Base-by-base conservation (phyloP, 2,888 invertebrate genomes). In the Agrochola circellaris region DNA sequence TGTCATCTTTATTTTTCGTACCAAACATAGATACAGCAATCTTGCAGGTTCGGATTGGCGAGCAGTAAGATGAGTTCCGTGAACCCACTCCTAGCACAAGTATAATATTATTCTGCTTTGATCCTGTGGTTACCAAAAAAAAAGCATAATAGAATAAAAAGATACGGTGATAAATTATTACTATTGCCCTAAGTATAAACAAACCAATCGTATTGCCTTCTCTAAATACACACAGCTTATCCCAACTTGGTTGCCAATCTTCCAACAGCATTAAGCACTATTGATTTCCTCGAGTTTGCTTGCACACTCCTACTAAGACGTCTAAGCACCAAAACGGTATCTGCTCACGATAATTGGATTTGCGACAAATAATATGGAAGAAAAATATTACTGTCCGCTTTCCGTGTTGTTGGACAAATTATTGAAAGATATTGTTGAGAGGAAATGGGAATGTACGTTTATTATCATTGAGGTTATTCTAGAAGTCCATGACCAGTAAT, bases 321-420 rank as follows among this genome's bases (percentile, higher is more conserved):
- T 20, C 67, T 61, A 58, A 62, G 45, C 66, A 70, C 81, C 80
- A 81, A 70, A 74, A 68, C 76, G 67, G 81, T 77, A 87, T 88
- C 81, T 83, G 83, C 87, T 83, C 68, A 74, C 79, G 69, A 86
- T 90, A 89, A 89, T 90, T 90, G 89, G 87, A 88, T 90, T 89
- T 86, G 72, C 81, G 75, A 82, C 75, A 74, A 75, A 83, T 74
- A 84, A 75, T 84, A 73, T 73, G 62, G 51, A 77, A 77, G 73
- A 84, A 81, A 84, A 73, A 81, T 83, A 80, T 77, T 48, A 69
- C 9, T 66, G 23, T 58, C 34, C 26, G 60, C 20, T 48, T 73
- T 45, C 65, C 62, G 51, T 71, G 42, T 60, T 56, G 30, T 69
- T 68, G 34, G 17, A 1, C 58, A 68, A 34, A 34, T 56, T 20